Conservation (phyloP, 2,888 invertebrate species). For the Cephus spinipes region DNA sequence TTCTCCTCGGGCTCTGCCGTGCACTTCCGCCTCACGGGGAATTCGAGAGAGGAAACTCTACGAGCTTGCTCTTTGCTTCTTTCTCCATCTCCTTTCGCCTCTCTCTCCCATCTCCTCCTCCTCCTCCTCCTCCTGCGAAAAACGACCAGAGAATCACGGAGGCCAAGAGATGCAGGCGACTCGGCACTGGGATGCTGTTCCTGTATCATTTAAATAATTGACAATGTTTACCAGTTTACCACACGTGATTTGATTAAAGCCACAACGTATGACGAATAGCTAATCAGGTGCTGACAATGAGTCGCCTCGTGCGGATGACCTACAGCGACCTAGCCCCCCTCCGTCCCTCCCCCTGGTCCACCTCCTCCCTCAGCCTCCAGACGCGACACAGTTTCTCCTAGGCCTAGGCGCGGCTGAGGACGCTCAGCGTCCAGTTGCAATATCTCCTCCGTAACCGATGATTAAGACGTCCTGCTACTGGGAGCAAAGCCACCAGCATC, state of each 20-base stretch:
- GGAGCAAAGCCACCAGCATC: background rate
- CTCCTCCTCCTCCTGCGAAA: background rate
- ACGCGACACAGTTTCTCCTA: background rate
- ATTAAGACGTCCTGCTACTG: slow-evolving; percentile 36
- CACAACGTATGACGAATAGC: slow-evolving; percentile 64
- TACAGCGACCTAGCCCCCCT: background rate
- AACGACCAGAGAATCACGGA: slow-evolving; percentile 9
- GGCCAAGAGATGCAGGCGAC: slow-evolving; percentile 9
- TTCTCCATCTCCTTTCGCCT: background rate
- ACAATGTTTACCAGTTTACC: slow-evolving; percentile 58
- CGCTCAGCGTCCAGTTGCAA: background rate
- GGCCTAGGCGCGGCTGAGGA: background rate
- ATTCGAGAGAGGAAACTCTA: slow-evolving; percentile 8
- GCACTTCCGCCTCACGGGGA: slow-evolving; percentile 54
- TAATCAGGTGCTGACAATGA: slow-evolving; percentile 41
- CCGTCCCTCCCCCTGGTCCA: too few relatives aligned
- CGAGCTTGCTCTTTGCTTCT: background rate
- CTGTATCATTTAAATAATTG: slow-evolving; percentile 63
- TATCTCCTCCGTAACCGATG: slow-evolving; percentile 16
- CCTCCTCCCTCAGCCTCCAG: background rate
- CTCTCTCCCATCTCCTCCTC: too few relatives aligned
- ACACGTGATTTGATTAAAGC: slow-evolving; percentile 55
- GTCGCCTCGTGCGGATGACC: background rate
- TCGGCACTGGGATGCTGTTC: background rate
- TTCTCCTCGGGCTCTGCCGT: slow-evolving; percentile 57